These are phyloP conservation scores for Galagoides demidoff DNA, from an alignment of 2,797 vertebrate species.

Conservation along the genomic window DNA sequence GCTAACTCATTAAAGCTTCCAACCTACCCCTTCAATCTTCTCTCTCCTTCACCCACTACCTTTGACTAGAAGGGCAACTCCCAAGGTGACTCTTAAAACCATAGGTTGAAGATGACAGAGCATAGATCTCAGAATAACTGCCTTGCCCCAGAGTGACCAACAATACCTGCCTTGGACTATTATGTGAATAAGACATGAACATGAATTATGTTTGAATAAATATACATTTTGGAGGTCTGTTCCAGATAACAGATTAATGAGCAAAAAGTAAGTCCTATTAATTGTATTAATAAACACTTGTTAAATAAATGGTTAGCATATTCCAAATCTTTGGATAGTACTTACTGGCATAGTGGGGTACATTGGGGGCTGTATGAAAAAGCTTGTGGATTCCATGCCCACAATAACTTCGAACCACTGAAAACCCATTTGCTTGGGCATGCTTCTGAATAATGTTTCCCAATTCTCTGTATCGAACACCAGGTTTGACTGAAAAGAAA, in stretches of 20 bases:
- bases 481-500: slow-evolving; percentile 93
- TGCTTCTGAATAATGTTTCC: slow-evolving; percentile 99
- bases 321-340: slow-evolving; percentile 64
- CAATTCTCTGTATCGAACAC: slow-evolving; percentile 96
- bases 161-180: not conserved
- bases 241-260: not conserved
- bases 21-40: not conserved
- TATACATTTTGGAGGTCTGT: not conserved
- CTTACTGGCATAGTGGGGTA: slow-evolving; percentile 99
- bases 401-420: slow-evolving; percentile 98
- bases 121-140: not conserved
- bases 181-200: not conserved
- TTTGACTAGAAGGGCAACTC: not conserved
- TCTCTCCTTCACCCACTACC: not conserved
- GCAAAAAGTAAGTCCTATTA: not conserved
- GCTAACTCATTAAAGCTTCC: not conserved
- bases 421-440: slow-evolving; percentile 97
- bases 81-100: not conserved
- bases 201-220: not conserved
- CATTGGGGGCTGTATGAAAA: slow-evolving; percentile 98
- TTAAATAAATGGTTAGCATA: not conserved
- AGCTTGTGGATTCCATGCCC: slow-evolving; percentile 99
- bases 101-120: not conserved
- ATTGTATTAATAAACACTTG: not conserved
- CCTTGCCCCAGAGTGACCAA: not conserved